phyloP scores from a whole-genome alignment of 2,888 invertebrate genomes.

The Stenchaetothrips biformis region DNA sequence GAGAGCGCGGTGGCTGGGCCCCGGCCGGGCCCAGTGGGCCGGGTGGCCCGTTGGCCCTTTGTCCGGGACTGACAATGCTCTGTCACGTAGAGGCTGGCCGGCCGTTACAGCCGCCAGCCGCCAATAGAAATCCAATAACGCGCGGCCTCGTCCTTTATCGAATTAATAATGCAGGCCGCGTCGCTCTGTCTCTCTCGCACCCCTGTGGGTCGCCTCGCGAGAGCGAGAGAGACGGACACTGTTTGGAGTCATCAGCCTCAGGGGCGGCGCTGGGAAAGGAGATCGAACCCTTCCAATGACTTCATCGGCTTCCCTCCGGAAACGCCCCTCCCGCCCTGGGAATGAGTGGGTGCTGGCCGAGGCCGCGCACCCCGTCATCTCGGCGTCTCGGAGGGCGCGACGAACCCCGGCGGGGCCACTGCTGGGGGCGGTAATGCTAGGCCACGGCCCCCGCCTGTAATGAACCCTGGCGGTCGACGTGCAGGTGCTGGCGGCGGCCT shows the following conservation, averaged over 20 bases:
- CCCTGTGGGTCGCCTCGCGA: no score
- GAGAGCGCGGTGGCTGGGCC: no score
- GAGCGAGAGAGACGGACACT: no score
- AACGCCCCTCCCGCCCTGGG: no score
- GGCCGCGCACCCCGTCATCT: neutral
- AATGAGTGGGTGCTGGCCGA: no score
- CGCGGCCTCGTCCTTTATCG: no score
- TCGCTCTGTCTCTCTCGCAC: no score
- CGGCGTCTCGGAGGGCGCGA: neutral
- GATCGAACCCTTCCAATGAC: slow-evolving; percentile 40
- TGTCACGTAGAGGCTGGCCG: neutral
- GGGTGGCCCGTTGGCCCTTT: neutral
- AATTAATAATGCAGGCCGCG: no score
- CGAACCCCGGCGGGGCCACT: no score
- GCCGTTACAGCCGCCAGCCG: neutral
- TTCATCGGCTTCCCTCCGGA: neutral
- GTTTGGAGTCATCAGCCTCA: slow-evolving; percentile 29
- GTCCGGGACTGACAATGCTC: neutral
- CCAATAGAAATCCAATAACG: neutral
- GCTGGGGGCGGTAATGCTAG: neutral
- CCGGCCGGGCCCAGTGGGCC: neutral
- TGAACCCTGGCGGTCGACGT: no score
- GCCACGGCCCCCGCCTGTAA: neutral
- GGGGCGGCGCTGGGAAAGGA: slow-evolving; percentile 48
- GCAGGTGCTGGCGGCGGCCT: no score